Evolutionary conservation across 2,797 vertebrate genomes (phyloP).

Genomic region (Sphenopsis melanotis): DNA sequence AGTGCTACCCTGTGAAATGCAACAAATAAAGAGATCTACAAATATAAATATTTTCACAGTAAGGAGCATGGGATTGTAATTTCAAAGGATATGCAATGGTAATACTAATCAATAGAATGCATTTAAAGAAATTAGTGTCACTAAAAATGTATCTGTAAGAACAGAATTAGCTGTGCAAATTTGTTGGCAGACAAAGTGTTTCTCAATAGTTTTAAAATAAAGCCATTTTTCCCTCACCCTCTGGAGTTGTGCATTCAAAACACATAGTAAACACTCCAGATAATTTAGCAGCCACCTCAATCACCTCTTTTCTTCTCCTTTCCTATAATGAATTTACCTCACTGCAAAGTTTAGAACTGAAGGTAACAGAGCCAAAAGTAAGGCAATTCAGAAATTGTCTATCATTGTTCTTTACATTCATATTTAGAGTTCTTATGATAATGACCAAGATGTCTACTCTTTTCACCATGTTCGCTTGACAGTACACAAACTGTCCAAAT

Average conservation of each 20-base stretch:
- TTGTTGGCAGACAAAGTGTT: background rate
- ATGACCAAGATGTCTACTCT: background rate
- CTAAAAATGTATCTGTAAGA: background rate
- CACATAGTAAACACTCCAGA: background rate
- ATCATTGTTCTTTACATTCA: background rate
- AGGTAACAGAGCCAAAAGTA: background rate
- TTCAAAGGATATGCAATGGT: background rate
- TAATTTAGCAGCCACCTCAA: background rate
- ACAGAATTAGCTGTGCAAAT: background rate
- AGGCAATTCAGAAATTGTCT: background rate
- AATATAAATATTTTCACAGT: background rate
- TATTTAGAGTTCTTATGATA: background rate
- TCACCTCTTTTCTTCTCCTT: background rate
- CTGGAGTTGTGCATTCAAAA: background rate
- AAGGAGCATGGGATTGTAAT: background rate
- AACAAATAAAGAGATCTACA: background rate
- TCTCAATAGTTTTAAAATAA: background rate
- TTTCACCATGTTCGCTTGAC: background rate
- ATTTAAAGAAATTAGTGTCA: background rate
- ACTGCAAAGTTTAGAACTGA: background rate
- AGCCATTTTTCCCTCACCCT: background rate
- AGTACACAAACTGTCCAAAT: background rate
- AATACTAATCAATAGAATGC: background rate
- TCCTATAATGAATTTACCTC: background rate
- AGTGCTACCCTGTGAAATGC: background rate